Base-by-base conservation (phyloP, 2,888 invertebrate genomes). In the Sialis lutaria region DNA sequence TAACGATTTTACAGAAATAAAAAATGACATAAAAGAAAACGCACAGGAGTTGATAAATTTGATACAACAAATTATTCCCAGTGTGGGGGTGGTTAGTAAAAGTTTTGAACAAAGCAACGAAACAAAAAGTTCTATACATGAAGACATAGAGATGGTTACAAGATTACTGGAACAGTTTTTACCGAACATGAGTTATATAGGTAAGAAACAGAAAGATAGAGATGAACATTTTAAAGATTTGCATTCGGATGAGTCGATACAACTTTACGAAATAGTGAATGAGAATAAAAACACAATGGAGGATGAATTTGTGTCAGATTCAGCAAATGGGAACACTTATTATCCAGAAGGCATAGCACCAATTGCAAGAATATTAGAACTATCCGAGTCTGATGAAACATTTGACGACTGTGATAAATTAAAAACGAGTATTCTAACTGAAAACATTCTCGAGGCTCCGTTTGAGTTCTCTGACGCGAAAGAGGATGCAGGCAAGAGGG, bases 391-490 rank as follows among this genome's bases (percentile, higher is more conserved):
- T 22, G 22, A 22, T 22, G 22, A 22, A 22, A 13, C 10, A n/a
- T 39, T 39, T 7, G 39, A 39, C 30, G 44, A 45, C 9, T 39
- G 40, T 10, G 10, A 13, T 31, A 45, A 40, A 7, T 40, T 45
- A 40, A 40, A 45, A 40, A 40, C 45, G n/a, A 39, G 40, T 40
- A 32, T 22, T 32, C 35, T 32, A 40, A 40, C 40, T 34, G 10
- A 34, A 35, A 34, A 34, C 6, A 35, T 32, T 8, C 12, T 34
- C 44, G 35, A 35, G 8, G 22, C 22, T 22, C 22, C 22, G 22
- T 22, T 22, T 22, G 22, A 22, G 22, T 22, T 22, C 22, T 22
- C 22, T 22, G 22, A 22, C 22, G 22, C 22, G 22, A 22, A 22
- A 22, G 22, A 4, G 22, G 22, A 22, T 22, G 22, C 2, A 22